A percentile compares a stretch with the other conserved stretches of the same genome.
Evolutionary conservation across 2,888 invertebrate genomes (phyloP).

Genomic region (Microchrysa polita): DNA sequence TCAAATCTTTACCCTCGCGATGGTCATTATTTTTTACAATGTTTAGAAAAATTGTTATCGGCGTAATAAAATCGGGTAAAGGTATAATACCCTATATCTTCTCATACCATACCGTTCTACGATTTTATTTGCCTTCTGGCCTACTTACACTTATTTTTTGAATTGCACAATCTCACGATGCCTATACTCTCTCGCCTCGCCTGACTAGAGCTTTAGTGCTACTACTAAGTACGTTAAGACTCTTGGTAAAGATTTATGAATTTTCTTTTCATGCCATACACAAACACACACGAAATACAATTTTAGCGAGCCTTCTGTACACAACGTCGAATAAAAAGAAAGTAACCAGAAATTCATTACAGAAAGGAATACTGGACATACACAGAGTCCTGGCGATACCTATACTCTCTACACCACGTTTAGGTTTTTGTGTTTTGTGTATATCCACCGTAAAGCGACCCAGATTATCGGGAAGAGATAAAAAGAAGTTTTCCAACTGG

Average conservation of each 20-base stretch:
- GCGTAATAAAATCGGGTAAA: conserved; percentile 32
- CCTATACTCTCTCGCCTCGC: no score
- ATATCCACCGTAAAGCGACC: neutral
- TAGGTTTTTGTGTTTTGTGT: neutral
- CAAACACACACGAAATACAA: conserved; percentile 3
- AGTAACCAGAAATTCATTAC: conserved; percentile 7
- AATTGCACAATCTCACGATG: no score
- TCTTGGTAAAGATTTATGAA: conserved; percentile 30
- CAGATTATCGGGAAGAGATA: conserved; percentile 5
- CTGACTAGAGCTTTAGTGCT: no score
- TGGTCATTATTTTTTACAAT: conserved; percentile 28
- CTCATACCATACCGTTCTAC: neutral
- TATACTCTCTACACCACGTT: neutral
- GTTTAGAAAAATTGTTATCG: conserved; percentile 29
- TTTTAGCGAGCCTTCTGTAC: neutral
- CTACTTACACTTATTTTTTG: neutral
- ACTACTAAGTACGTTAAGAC: neutral
- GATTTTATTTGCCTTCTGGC: neutral
- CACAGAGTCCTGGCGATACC: neutral
- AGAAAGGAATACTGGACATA: neutral
- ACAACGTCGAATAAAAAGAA: neutral
- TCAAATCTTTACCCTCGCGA: no score
- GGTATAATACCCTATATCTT: neutral
- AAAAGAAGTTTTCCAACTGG: neutral
- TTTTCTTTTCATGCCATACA: conserved; percentile 29